Evolutionary conservation across 2,888 invertebrate species (phyloP), one percentile per base, ranked within the genome.

Genomic region (Subacronicta megacephala): DNA sequence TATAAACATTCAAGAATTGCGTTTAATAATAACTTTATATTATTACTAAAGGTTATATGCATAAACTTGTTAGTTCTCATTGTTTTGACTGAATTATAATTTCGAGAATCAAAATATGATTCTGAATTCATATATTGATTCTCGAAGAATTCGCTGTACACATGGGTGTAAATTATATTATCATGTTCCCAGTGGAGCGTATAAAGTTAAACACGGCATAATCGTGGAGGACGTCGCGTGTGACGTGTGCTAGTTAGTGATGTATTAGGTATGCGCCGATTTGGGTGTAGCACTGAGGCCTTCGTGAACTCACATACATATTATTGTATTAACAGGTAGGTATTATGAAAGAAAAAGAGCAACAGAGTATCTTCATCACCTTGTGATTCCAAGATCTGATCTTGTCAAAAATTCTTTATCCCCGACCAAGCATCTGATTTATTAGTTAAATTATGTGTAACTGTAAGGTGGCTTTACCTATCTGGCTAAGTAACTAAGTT

Each of bases 161-260:
- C n/a, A n/a, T n/a, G n/a, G n/a, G n/a, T n/a, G n/a, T n/a, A n/a
- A n/a, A n/a, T n/a, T n/a, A n/a, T n/a, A n/a, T n/a, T n/a, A n/a
- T n/a, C n/a, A n/a, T n/a, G n/a, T 62, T 44, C 35, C 36, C 38
- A 49, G 9, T 13, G 17, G 29, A 23, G 29, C 42, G 33, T 43
- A 42, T 29, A 23, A n/a, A n/a, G n/a, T n/a, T n/a, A n/a, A 43
- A 46, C 13, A 36, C 9, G 36, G 23, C 16, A 49, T 42, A 49
- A 42, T 38, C 15, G 37, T 45, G 13, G 33, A 26, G 18, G 49
- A 33, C 15, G 26, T 13, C 33, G 13, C 13, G n/a, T 33, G n/a
- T 45, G 49, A 49, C 47, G 36, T 44, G 18, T 44, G 37, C 40
- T 54, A 23, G 43, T 46, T 54, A 23, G 43, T 46, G 29, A 31